These are phyloP conservation scores for Charina bottae DNA, from an alignment of 2,113 vertebrate species.

Conservation along the genomic window DNA sequence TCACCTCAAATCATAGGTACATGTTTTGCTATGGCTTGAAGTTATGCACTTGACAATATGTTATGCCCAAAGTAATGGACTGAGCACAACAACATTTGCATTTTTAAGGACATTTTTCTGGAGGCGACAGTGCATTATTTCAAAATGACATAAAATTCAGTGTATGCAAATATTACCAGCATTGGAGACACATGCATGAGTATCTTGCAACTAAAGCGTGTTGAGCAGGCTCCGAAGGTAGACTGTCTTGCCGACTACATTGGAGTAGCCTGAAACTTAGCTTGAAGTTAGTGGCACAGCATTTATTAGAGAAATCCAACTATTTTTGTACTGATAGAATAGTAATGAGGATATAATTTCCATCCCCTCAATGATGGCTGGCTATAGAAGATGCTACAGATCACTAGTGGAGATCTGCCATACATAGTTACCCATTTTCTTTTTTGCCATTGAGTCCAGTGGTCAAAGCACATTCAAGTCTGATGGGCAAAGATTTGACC, in stretches of 20 bases:
- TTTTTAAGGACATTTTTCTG: background rate
- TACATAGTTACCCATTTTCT: background rate
- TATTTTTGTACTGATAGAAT: background rate
- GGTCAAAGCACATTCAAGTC: background rate
- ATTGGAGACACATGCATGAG: background rate
- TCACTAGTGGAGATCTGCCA: background rate
- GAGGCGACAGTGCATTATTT: background rate
- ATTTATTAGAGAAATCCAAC: background rate
- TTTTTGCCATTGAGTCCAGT: background rate
- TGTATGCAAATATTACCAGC: background rate
- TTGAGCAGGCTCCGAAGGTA: background rate
- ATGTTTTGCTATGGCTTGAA: background rate
- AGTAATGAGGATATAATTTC: background rate
- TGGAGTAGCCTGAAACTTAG: no score
- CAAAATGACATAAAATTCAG: background rate
- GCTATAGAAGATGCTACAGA: background rate
- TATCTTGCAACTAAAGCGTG: background rate
- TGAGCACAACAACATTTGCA: background rate
- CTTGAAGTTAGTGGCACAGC: background rate
- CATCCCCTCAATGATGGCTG: background rate
- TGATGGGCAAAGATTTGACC: background rate
- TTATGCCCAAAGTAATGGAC: background rate
- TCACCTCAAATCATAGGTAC: background rate
- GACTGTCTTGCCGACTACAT: no score
- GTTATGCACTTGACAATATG: background rate